Percentiles rank a stretch among this genome's conserved stretches.
Evolutionary conservation across 2,888 invertebrate genomes (phyloP).

Genomic region (Lepidocyrtoides sp.): DNA sequence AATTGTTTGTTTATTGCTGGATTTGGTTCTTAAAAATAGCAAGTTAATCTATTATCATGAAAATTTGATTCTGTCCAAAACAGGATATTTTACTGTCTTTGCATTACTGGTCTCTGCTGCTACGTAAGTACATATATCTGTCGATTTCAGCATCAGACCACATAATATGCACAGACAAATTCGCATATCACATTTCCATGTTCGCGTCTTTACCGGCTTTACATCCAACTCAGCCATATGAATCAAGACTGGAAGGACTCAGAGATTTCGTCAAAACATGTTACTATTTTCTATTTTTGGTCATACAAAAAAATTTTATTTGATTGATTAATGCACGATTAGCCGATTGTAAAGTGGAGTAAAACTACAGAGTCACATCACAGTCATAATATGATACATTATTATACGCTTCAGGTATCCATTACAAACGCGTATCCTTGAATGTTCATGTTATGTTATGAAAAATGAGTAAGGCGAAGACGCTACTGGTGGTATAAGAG

Average conservation of each 20-base stretch:
- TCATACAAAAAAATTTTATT: neutral
- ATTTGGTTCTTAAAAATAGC: too few species aligned
- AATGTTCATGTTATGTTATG: constrained; percentile 23
- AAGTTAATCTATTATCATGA: too few species aligned
- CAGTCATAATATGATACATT: neutral
- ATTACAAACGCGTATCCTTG: constrained; percentile 23
- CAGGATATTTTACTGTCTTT: too few species aligned
- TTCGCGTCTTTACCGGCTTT: too few species aligned
- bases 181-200: too few species aligned
- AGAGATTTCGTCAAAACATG: neutral
- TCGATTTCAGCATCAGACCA: neutral
- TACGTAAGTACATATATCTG: too few species aligned
- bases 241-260: neutral
- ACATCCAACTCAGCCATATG: neutral
- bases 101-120: too few species aligned
- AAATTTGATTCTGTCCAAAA: too few species aligned
- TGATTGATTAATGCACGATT: constrained; percentile 59
- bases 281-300: constrained; percentile 46
- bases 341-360: constrained; percentile 10
- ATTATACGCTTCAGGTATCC: neutral
- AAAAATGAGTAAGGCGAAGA: constrained; percentile 50
- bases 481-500: neutral
- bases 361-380: neutral
- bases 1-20: too few species aligned
- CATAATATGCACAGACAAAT: too few species aligned